Conservation (phyloP, 2,888 invertebrate genomes). For the Pasiphila rectangulata region DNA sequence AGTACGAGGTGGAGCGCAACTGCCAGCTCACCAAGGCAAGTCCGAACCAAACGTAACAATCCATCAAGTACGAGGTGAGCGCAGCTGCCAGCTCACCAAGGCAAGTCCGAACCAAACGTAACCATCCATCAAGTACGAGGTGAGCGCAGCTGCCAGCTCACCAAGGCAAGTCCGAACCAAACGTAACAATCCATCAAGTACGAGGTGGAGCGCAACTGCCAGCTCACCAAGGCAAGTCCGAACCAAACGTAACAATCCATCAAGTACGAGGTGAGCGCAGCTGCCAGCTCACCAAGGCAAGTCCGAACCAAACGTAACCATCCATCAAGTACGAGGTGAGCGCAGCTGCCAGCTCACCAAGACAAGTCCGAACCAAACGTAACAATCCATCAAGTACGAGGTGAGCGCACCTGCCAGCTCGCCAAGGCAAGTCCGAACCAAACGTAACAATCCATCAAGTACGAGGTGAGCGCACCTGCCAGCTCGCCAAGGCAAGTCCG, state of each 20-base stretch:
- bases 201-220: conserved; percentile 69
- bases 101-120: conserved; percentile 46
- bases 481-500: conserved; percentile 81
- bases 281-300: conserved; percentile 85
- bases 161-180: conserved; percentile 65
- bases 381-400: no score
- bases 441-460: no score
- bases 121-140: no score
- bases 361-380: conserved; percentile 48
- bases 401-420: conserved; percentile 79
- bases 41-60: neutral
- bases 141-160: conserved; percentile 81
- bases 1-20: conserved; percentile 24
- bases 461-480: conserved; percentile 69
- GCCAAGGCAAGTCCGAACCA: conserved; percentile 69
- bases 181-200: no score
- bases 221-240: conserved; percentile 81
- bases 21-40: conserved; percentile 85
- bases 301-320: neutral
- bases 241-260: neutral
- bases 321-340: no score
- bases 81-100: conserved; percentile 83
- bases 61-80: no score
- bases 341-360: conserved; percentile 83
- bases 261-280: conserved; percentile 18